Evolutionary conservation across 2,113 vertebrate genomes (phyloP).

Genomic region (Pachypanchax playfairii): DNA sequence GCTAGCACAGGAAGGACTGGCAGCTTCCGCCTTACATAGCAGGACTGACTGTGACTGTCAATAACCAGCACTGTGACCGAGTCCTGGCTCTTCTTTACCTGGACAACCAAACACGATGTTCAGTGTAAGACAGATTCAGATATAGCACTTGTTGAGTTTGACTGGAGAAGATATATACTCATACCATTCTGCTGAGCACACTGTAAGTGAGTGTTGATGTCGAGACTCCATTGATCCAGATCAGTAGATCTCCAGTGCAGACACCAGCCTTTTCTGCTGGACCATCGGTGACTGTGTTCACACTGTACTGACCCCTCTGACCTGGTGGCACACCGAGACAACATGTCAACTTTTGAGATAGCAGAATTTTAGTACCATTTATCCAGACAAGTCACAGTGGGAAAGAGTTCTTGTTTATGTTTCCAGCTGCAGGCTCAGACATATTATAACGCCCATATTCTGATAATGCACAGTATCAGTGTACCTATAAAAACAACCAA

Average conservation of each 20-base stretch:
- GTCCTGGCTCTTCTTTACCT: conserved; percentile 83
- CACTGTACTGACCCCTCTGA: conserved; percentile 76
- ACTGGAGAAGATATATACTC: neutral
- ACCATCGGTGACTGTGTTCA: conserved; percentile 79
- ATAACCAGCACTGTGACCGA: conserved; percentile 87
- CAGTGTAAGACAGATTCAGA: neutral
- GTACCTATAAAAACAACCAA: no score
- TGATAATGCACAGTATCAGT: no score
- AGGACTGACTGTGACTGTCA: conserved; percentile 80
- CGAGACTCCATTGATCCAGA: conserved; percentile 87
- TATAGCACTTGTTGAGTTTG: neutral
- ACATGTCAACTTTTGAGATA: no score
- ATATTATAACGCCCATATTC: no score
- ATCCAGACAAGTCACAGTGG: no score
- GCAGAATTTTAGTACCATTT: no score
- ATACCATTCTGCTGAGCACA: conserved; percentile 82
- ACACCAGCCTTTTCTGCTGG: conserved; percentile 87
- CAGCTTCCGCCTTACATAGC: conserved; percentile 79
- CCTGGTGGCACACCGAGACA: conserved; percentile 76
- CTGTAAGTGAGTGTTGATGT: conserved; percentile 75
- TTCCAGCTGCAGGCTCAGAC: no score
- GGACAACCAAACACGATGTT: conserved; percentile 20
- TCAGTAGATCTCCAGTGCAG: conserved; percentile 80
- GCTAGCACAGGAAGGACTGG: conserved; percentile 82
- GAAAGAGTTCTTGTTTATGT: no score